Evolutionary conservation across 2,888 invertebrate species (phyloP).

Genomic region (Amiota communis): DNA sequence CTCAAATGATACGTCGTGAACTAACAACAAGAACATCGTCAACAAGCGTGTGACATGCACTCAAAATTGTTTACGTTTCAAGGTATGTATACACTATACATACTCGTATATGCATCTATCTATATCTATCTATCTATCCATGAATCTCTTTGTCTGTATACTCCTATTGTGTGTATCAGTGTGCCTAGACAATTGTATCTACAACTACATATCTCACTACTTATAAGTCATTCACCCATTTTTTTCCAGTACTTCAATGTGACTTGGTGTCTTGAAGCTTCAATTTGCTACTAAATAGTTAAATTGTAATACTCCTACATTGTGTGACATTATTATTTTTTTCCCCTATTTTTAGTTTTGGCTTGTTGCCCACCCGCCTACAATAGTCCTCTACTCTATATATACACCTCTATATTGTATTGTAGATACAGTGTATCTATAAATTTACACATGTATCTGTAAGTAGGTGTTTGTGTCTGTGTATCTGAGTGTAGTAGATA

Average conservation of each 20-base stretch:
- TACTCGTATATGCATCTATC: too few relatives aligned
- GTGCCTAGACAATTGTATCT: slow-evolving; percentile 9
- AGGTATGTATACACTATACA: slow-evolving; percentile 5
- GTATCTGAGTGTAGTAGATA: slow-evolving; percentile 44
- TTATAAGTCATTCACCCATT: slow-evolving; percentile 62
- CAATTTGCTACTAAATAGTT: not conserved
- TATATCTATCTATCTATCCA: not conserved
- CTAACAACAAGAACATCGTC: slow-evolving; percentile 19
- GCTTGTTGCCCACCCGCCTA: too few relatives aligned
- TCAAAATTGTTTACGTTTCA: slow-evolving; percentile 27
- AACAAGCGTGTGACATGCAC: slow-evolving; percentile 29
- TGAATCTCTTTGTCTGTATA: not conserved
- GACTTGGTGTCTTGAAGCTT: slow-evolving; percentile 7
- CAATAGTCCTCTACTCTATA: too few relatives aligned
- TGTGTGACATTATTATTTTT: too few relatives aligned
- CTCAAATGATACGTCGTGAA: slow-evolving; percentile 7
- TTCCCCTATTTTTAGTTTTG: too few relatives aligned
- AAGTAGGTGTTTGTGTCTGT: too few relatives aligned
- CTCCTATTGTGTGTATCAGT: not conserved
- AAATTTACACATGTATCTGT: too few relatives aligned
- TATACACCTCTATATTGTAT: too few relatives aligned
- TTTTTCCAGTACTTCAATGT: slow-evolving; percentile 33
- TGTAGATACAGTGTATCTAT: too few relatives aligned
- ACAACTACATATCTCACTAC: slow-evolving; percentile 38
- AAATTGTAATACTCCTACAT: not conserved